These are phyloP conservation scores for Achroia grisella DNA, from an alignment of 1,140 invertebrate genomes.

Conservation along the genomic window DNA sequence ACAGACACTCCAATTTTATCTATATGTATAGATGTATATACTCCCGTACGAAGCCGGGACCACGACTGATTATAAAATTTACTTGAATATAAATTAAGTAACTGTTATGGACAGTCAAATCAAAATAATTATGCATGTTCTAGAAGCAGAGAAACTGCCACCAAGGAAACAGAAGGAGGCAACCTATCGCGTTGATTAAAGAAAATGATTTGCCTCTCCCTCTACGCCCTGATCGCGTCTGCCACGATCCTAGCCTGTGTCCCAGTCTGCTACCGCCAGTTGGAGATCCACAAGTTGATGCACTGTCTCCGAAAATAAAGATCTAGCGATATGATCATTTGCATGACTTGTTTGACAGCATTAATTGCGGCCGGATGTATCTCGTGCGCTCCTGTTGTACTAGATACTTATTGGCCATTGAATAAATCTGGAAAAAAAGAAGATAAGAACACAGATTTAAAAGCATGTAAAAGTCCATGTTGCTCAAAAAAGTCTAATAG, in stretches of 20 bases:
- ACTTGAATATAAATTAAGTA: too few relatives aligned
- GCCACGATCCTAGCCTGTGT: slow-evolving; percentile 53
- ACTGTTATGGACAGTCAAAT: too few relatives aligned
- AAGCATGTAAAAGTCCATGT: slow-evolving; percentile 33
- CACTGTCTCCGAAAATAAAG: slow-evolving; percentile 47
- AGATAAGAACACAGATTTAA: not conserved
- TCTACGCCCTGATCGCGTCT: slow-evolving; percentile 54
- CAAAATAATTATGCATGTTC: too few relatives aligned
- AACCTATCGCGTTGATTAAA: not conserved
- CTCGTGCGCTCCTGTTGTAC: slow-evolving; percentile 32
- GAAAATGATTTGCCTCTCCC: slow-evolving; percentile 64
- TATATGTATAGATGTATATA: too few relatives aligned
- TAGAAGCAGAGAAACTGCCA: too few relatives aligned
- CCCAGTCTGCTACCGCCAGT: slow-evolving; percentile 48
- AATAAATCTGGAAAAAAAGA: not conserved
- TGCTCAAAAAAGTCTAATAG: slow-evolving; percentile 23
- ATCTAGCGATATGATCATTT: slow-evolving; percentile 34
- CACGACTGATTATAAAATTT: too few relatives aligned
- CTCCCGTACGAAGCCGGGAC: too few relatives aligned
- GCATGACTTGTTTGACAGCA: slow-evolving; percentile 36
- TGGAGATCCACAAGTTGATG: slow-evolving; percentile 46
- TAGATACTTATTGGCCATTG: slow-evolving; percentile 25
- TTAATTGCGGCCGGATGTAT: slow-evolving; percentile 37
- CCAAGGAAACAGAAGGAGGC: too few relatives aligned
- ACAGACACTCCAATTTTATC: too few relatives aligned